phyloP scores from a whole-genome alignment of 2,797 vertebrate species.

The Chelmon rostratus region DNA sequence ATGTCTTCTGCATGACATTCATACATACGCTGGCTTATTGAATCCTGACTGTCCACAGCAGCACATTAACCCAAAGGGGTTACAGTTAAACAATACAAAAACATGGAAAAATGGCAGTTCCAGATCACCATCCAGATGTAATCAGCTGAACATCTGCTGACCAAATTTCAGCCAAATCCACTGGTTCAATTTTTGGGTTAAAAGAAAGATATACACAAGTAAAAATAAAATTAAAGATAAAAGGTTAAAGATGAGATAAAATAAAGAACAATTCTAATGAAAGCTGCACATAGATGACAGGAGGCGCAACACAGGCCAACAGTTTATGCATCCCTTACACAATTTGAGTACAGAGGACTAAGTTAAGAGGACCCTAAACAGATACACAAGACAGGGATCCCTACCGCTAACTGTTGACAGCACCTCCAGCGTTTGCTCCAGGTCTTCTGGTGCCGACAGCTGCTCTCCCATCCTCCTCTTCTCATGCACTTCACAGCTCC shows the following conservation, averaged over 20 bases:
- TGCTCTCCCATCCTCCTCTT: slow-evolving; percentile 63
- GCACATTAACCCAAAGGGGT: not conserved
- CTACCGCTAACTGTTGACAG: slow-evolving; percentile 48
- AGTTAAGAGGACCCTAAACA: not conserved
- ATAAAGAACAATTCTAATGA: not conserved
- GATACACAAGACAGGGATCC: slow-evolving; percentile 8
- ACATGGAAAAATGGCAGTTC: not conserved
- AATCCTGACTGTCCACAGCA: not conserved
- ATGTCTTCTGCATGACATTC: not conserved
- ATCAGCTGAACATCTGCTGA: not conserved
- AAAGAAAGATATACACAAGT: not conserved
- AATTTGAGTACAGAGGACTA: not conserved
- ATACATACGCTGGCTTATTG: not conserved
- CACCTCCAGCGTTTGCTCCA: slow-evolving; percentile 50
- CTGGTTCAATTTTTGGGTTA: not conserved
- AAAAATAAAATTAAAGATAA: not conserved
- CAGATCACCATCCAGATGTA: not conserved
- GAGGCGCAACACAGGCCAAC: not conserved
- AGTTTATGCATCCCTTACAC: not conserved
- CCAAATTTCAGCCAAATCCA: not conserved
- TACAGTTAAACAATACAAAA: not conserved
- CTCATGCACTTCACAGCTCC: slow-evolving; percentile 35
- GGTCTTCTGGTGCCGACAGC: slow-evolving; percentile 32
- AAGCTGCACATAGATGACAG: not conserved
- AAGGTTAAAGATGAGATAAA: too few species aligned